Percentiles rank a stretch among this genome's conserved stretches.
Conservation (phyloP, 2,113 vertebrate species). For the Chaetodon auriga region DNA sequence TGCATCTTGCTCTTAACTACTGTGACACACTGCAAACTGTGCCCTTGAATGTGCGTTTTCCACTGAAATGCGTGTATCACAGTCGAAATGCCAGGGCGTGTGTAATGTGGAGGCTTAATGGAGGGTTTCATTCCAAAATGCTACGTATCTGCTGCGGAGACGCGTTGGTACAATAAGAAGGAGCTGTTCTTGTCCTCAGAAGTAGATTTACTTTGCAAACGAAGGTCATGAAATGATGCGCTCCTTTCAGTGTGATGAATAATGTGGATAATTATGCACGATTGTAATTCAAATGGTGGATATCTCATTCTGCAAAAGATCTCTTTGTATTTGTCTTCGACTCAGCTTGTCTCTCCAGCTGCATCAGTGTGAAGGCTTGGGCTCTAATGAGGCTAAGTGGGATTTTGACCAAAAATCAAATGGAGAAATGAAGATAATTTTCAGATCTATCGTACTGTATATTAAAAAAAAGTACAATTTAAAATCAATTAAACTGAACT, state of each 20-base stretch:
- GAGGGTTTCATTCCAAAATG: constrained; percentile 55
- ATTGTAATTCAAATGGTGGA: constrained; percentile 46
- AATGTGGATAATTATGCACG: constrained; percentile 50
- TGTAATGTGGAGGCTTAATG: constrained; percentile 54
- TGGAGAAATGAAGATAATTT: constrained; percentile 14
- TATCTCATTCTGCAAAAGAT: constrained; percentile 41
- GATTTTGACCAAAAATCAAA: constrained; percentile 27
- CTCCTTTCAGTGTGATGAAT: constrained; percentile 43
- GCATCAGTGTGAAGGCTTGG: neutral
- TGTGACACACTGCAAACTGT: constrained; percentile 57
- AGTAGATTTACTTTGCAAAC: constrained; percentile 20
- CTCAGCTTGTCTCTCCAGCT: constrained; percentile 10
- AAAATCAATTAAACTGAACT: constrained; percentile 5
- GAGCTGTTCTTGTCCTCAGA: constrained; percentile 45
- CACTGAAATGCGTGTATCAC: constrained; percentile 47
- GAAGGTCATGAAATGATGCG: constrained; percentile 29
- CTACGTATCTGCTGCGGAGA: constrained; percentile 46
- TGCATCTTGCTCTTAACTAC: constrained; percentile 62
- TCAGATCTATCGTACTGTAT: neutral
- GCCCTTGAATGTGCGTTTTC: constrained; percentile 68
- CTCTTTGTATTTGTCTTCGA: constrained; percentile 31
- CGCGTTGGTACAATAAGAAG: constrained; percentile 50
- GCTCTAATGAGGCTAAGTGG: constrained; percentile 23
- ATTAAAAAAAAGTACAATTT: constrained; percentile 23
- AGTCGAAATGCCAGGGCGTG: constrained; percentile 38